These are phyloP conservation scores for Trachelus tabidus DNA, from an alignment of 2,888 invertebrate genomes.

Conservation along the genomic window DNA sequence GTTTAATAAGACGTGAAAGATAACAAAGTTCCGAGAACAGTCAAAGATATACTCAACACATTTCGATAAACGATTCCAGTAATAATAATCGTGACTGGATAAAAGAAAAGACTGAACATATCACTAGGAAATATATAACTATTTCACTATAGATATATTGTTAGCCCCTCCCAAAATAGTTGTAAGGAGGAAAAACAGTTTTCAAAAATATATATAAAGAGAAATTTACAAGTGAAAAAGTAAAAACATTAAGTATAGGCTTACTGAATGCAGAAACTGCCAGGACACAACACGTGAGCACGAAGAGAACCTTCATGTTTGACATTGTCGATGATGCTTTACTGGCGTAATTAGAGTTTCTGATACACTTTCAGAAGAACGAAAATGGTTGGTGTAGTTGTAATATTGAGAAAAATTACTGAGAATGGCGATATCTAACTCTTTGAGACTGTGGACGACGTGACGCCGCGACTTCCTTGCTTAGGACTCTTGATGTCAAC, in stretches of 20 bases:
- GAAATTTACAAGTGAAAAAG: not conserved
- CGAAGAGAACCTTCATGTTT: not conserved
- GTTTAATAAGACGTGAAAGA: not conserved
- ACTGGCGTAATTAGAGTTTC: not conserved
- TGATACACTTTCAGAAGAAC: not conserved
- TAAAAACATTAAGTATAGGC: not conserved
- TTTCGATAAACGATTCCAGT: not conserved
- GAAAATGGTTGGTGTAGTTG: not conserved
- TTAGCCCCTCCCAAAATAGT: not conserved
- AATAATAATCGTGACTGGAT: not conserved
- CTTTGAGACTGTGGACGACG: not conserved
- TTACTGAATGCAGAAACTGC: not conserved
- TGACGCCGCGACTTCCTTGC: not conserved
- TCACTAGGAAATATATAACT: not conserved
- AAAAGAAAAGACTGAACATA: not conserved
- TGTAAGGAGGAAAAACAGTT: not conserved
- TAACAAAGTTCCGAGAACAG: not conserved
- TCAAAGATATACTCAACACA: not conserved
- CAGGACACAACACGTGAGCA: not conserved
- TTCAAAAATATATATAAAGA: not conserved
- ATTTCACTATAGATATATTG: not conserved
- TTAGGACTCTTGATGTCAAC: not conserved
- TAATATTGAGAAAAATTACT: not conserved
- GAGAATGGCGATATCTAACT: not conserved
- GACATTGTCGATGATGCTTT: not conserved